Evolutionary conservation across 2,797 vertebrate genomes (phyloP), one percentile per base, ranked within the genome.

Genomic region (Jordanella pulchra): DNA sequence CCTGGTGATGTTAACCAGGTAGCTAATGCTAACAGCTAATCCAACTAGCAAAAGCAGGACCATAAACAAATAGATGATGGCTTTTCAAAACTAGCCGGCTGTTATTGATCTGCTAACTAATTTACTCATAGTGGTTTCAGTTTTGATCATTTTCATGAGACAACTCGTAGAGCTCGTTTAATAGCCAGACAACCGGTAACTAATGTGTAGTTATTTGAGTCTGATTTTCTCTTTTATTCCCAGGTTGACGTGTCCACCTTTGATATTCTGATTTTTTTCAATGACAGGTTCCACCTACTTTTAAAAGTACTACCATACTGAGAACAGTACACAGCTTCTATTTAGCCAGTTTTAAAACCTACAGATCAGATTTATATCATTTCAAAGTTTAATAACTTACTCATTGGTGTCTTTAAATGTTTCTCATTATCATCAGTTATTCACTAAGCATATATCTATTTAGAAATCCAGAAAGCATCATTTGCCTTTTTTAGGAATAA

Each of bases 1-100:
- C 23, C 7, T 12, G 51, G 35, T 58, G 28, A 2, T 39, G 65
- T 69, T 86, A 75, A 77, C 78, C 18, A 72, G 73, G 67, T 54
- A 81, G 77, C 84, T 85, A 83, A 70, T 56, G 84, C 67, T 90
- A 89, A 32, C 80, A 11, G 7, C 67, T 45, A 9, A n/a, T 12
- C 48, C 63, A 32, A 58, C 56, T 60, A 80, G 73, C 86, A 69
- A 67, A 39, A 63, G 47, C 54, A 60, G 21, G 18, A 25, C 11
- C 11, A 4, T 28, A 12, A 30, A 60, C 32, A 50, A 76, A 65
- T 21, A 21, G 1, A 42, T 56, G 27, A 47, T n/a, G 23, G 3
- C 13, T 17, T 56, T 30, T 9, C 9, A 3, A 3, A 11, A 10
- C 1, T 13, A 0, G 18, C 23, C 54, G 48, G 7, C 4, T 44